Evolutionary conservation across 2,113 vertebrate genomes (phyloP), one percentile per base, ranked within the genome.

Genomic region (Toxotes jaculatrix): DNA sequence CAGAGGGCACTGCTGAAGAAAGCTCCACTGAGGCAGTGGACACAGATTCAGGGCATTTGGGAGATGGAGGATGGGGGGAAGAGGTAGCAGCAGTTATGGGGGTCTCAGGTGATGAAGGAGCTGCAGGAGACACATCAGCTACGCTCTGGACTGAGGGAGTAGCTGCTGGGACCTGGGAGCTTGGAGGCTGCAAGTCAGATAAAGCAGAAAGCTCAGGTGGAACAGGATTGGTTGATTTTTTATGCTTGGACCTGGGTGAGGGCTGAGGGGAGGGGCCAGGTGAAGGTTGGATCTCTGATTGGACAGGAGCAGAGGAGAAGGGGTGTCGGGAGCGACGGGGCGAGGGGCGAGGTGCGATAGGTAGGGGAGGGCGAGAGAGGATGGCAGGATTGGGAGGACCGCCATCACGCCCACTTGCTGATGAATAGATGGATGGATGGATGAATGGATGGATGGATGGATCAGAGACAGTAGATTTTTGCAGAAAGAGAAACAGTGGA

Each of bases 191-290:
- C 17, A 63, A 59, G 32, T 70, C 57, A n/a, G 76, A 49, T 43
- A 74, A 17, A 11, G 77, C 19, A 32, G 69, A 36, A 32, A 63
- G 40, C 43, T 83, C 77, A 4, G 75, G 36, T 5, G 27, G 42
- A 63, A 27, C 12, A 23, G 74, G 34, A 32, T 13, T 55, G 49
- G 42, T 16, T 4, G 27, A 4, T 63, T 78, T 84, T 65, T 77
- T 84, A 64, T 88, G 91, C 66, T 93, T 93, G 55, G 85, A 79
- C 71, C 89, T 79, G 56, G 92, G 91, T 2, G 91, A 92, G 3
- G 93, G 92, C 78, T 93, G 93, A 81, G 88, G 91, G 68, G 90
- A 91, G 66, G 91, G 86, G 31, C 84, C 61, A 0, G 82, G 89
- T 34, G 77, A 79, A 16, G 89, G 77, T 1, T 77, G 90, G 27